These are phyloP conservation scores for Heteractis magnifica DNA, from an alignment of 92 coral and sea anemone species.

Conservation along the genomic window DNA sequence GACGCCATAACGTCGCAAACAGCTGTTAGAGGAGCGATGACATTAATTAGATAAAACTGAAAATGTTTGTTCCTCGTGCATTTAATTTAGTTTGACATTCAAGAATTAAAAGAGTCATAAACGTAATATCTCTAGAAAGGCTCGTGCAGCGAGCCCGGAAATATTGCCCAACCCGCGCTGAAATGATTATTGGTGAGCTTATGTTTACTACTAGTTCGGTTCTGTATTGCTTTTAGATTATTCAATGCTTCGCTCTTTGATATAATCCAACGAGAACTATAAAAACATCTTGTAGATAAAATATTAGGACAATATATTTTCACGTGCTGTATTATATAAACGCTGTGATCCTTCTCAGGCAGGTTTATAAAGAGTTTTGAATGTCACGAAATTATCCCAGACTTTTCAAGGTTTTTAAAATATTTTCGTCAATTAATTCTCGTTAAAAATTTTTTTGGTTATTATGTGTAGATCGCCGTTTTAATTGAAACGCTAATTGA, in stretches of 20 bases:
- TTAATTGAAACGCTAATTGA: not conserved
- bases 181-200: not conserved
- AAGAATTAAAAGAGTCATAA: not conserved
- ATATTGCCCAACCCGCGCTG: not conserved
- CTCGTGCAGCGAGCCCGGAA: constrained; percentile 3
- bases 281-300: not conserved
- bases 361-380: too few relatives aligned
- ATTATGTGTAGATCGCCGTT: not conserved
- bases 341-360: too few relatives aligned
- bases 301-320: not conserved
- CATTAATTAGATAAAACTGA: not conserved
- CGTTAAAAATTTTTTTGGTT: not conserved
- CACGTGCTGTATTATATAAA: not conserved
- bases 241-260: not conserved
- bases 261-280: not conserved
- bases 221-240: not conserved
- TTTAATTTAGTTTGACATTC: not conserved
- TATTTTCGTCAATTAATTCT: not conserved
- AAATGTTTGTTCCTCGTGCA: not conserved
- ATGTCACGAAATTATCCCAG: too few relatives aligned
- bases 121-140: not conserved
- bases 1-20: constrained; percentile 14
- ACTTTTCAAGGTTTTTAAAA: too few relatives aligned
- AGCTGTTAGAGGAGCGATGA: constrained; percentile 12
- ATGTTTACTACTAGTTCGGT: not conserved